Evolutionary conservation across 2,113 vertebrate genomes (phyloP), one percentile per base, ranked within the genome.

Genomic region (Petaurus breviceps): DNA sequence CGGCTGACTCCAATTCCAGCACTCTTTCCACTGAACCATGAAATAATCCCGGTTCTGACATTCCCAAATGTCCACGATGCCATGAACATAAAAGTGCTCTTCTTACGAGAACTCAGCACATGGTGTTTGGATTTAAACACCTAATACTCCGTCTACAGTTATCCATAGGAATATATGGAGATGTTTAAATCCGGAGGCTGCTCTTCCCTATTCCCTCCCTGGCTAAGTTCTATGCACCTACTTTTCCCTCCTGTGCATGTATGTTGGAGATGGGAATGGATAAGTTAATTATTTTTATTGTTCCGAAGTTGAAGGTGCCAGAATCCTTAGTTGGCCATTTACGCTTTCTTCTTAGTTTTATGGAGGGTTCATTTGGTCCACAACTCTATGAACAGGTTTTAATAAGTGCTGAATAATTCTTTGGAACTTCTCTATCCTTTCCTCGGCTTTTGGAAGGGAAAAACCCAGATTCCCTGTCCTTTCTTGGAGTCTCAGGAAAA

Each of bases 181-280:
- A 31, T 24, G 89, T 93, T 91, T 96, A 98, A 98, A 68, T 94
- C 94, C 91, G 68, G 92, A 97, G 94, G 92, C 90, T 98, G 95
- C 97, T 98, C 97, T 98, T 97, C 96, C 96, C 94, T 96, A 92
- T 95, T 94, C 93, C 94, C 95, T 98, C 49, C 89, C 61, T 94
- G 26, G 6, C 57, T 31, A 11, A 10, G 1, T 9, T 28, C 93
- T 97, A 96, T 93, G 97, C 95, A 97, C 96, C 96, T 96, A 98
- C 97, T 98, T 98, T 94, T 97, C 92, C 98, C 0, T 51, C 50
- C 97, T 95, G 95, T 97, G 96, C 77, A 92, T 95, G 95, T 37
- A 94, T 97, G 90, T 49, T 90, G 2, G 57, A 92, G 94, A 54
- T 91, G 91, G 89, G 90, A 61, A 28, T 61, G 2, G 84, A 84